Evolutionary conservation across 1,140 invertebrate genomes (phyloP).

Genomic region (Philopotamus ludificatus): DNA sequence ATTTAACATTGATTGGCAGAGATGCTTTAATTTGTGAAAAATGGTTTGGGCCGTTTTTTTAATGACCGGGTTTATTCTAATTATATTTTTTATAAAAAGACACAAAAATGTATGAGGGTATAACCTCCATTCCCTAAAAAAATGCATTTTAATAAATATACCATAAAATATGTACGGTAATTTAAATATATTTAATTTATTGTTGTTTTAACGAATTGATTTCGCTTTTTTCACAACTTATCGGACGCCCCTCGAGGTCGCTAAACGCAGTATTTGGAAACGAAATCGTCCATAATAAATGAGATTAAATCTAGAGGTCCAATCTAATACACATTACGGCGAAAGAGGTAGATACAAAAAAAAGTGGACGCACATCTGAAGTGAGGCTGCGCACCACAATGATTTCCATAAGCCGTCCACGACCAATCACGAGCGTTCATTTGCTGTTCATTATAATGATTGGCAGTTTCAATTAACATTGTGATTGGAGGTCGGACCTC

Average conservation of each 20-base stretch:
- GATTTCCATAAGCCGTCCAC: constrained; percentile 10
- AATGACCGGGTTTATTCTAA: no score
- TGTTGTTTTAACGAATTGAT: not conserved
- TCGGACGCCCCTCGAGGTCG: not conserved
- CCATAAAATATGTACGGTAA: no score
- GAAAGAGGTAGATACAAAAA: not conserved
- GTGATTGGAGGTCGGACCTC: constrained; percentile 54
- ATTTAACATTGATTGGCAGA: no score
- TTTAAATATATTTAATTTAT: not conserved
- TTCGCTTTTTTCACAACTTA: not conserved
- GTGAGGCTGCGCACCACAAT: not conserved
- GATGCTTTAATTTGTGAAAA: no score
- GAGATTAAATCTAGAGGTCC: not conserved
- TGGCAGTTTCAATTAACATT: constrained; percentile 58
- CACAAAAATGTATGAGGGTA: no score
- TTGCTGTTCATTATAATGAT: constrained; percentile 57
- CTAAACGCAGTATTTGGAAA: not conserved
- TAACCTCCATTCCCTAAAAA: no score
- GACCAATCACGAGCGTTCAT: constrained; percentile 46
- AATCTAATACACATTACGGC: not conserved
- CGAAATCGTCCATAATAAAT: not conserved
- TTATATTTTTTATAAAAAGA: no score
- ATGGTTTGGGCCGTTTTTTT: no score
- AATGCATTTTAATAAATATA: no score
- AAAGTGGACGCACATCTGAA: not conserved